Conservation (phyloP, 1,140 invertebrate genomes). For the Mizuhopecten yessoensis region DNA sequence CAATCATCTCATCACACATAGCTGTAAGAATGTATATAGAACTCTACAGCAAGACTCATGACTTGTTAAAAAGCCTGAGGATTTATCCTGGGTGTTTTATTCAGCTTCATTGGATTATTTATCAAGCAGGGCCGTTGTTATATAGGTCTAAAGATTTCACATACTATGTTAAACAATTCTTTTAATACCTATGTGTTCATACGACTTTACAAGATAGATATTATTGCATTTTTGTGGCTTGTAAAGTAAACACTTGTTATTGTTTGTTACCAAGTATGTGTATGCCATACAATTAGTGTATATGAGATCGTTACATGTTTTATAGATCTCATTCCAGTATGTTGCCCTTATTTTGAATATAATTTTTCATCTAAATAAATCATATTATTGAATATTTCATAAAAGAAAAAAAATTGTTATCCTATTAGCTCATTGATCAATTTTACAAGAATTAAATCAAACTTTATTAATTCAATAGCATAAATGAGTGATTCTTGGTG, state of each 20-base stretch:
- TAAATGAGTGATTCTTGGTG: background rate
- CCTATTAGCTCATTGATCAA: background rate
- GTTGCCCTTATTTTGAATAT: background rate
- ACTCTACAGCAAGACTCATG: background rate
- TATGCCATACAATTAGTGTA: constrained; percentile 20
- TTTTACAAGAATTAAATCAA: background rate
- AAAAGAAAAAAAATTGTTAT: background rate
- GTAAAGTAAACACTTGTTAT: constrained; percentile 2
- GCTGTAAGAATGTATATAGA: background rate
- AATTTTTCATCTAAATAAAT: background rate
- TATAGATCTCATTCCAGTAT: background rate
- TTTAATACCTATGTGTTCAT: constrained; percentile 39
- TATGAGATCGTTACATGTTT: background rate
- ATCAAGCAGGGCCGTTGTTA: background rate
- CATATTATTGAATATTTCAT: background rate
- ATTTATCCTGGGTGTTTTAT: background rate
- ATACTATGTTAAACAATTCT: constrained; percentile 22
- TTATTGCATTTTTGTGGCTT: constrained; percentile 28
- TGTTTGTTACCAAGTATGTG: background rate
- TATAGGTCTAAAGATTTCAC: constrained; percentile 3
- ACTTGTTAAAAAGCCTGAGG: background rate
- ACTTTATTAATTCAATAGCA: background rate
- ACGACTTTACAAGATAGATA: constrained; percentile 14
- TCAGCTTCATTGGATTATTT: constrained; percentile 4
- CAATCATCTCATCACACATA: background rate